These are phyloP conservation scores for Bibio marci DNA, from an alignment of 2,888 invertebrate genomes.

Conservation along the genomic window DNA sequence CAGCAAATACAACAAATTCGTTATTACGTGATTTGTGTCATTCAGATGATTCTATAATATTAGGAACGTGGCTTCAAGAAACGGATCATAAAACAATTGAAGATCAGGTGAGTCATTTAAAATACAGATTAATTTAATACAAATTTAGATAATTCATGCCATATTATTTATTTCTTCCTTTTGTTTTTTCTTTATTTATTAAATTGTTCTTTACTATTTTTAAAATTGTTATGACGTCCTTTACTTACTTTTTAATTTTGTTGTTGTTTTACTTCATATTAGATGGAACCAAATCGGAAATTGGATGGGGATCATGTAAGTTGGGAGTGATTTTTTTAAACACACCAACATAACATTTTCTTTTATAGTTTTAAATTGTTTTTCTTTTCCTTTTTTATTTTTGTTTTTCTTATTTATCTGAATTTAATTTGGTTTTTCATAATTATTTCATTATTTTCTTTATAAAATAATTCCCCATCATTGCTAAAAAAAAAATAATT, in stretches of 20 bases:
- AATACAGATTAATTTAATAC: too few relatives aligned
- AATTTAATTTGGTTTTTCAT: background rate
- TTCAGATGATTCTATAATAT: slow-evolving; percentile 74
- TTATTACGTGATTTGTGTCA: slow-evolving; percentile 67
- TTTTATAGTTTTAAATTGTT: slow-evolving; percentile 1
- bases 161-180: background rate
- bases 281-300: slow-evolving; percentile 75
- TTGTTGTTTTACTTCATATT: slow-evolving; percentile 11
- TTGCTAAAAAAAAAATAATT: too few relatives aligned
- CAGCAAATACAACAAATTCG: slow-evolving; percentile 79
- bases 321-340: slow-evolving; percentile 17
- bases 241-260: slow-evolving; percentile 3
- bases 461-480: too few relatives aligned
- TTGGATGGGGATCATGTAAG: slow-evolving; percentile 69
- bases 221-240: background rate
- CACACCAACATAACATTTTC: background rate
- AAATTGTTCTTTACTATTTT: slow-evolving; percentile 1
- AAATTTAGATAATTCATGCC: background rate
- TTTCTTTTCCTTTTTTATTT: slow-evolving; percentile 2
- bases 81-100: slow-evolving; percentile 93
- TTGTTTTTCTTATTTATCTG: background rate
- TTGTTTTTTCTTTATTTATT: background rate
- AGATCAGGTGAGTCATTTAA: slow-evolving; percentile 65
- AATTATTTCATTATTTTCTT: background rate
- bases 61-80: slow-evolving; percentile 91